Evolutionary conservation across 2,888 invertebrate species (phyloP), one percentile per base, ranked within the genome.

Genomic region (Ditula angustiorana): DNA sequence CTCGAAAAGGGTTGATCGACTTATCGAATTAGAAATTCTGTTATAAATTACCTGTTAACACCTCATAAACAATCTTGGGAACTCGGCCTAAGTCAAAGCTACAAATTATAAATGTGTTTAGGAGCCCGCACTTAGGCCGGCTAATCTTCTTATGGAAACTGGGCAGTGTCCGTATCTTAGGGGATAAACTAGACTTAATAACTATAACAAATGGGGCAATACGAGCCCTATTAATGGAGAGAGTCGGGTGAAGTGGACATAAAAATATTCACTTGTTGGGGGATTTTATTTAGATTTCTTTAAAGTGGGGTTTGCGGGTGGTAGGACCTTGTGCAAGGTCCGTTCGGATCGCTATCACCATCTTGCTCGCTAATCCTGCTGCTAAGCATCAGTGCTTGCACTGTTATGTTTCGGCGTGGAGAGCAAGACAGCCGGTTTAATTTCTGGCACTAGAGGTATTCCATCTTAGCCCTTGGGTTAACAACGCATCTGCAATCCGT

Each of bases 131-230:
- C 75, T 80, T 79, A 76, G 78, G 74, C 75, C 67, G 71, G 76
- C 75, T 85, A 88, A 88, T 87, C 88, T 78, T 68, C 84, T 88
- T 83, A 79, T 41, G 41, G n/a, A 50, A 33, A 78, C 77, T 82
- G 87, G 80, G 75, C 82, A 76, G 69, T 75, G 70, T 71, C 74
- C 67, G 65, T 67, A 70, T 73, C 73, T 79, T 73, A 67, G 41
- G 61, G 71, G 74, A 74, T 80, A 70, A 75, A 69, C 70, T 74
- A 68, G 66, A 76, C 74, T 69, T 75, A 77, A 74, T 74, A 76
- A 79, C 71, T 70, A 64, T 74, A 68, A 76, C 69, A 74, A 79
- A 79, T 80, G 68, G 71, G 67, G 60, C 37, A 16, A 58, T 19
- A 46, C n/a, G 60, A 49, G 62, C 49, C 49, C 50, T 44, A 55